phyloP scores from a whole-genome alignment of 2,797 vertebrate species.

The Lindbergichthys nudifrons region DNA sequence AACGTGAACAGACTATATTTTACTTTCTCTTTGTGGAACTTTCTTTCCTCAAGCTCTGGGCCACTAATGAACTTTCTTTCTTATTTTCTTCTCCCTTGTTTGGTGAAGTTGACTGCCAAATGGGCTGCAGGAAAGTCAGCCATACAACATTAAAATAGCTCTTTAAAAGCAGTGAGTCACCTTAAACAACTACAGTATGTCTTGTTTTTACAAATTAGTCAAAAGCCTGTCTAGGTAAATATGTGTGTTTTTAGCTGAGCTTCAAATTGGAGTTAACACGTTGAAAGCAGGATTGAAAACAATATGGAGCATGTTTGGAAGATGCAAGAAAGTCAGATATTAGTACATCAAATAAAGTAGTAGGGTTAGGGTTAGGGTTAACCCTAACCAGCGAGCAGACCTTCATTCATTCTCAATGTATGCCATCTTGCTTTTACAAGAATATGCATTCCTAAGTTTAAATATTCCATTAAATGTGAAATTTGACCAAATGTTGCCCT shows the following conservation, averaged over 20 bases:
- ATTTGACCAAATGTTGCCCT: background rate
- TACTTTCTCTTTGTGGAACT: background rate
- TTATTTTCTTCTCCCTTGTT: background rate
- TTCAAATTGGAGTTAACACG: too few relatives aligned
- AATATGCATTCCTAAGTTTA: background rate
- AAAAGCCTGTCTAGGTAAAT: background rate
- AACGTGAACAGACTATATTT: background rate
- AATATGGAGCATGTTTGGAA: background rate
- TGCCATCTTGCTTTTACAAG: background rate
- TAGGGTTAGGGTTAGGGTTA: too few relatives aligned
- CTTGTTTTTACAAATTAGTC: background rate
- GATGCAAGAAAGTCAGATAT: background rate
- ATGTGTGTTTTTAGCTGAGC: too few relatives aligned
- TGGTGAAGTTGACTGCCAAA: background rate
- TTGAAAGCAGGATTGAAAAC: too few relatives aligned
- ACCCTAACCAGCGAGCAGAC: background rate
- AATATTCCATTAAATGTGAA: background rate
- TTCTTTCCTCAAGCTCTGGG: background rate
- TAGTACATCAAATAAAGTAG: background rate
- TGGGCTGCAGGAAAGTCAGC: constrained; percentile 11
- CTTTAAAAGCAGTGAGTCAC: constrained; percentile 3
- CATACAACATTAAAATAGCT: background rate
- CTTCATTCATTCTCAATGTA: too few relatives aligned
- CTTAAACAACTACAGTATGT: background rate
- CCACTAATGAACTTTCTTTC: background rate